These are phyloP conservation scores for Verasper variegatus DNA, from an alignment of 2,113 vertebrate genomes.

Conservation along the genomic window DNA sequence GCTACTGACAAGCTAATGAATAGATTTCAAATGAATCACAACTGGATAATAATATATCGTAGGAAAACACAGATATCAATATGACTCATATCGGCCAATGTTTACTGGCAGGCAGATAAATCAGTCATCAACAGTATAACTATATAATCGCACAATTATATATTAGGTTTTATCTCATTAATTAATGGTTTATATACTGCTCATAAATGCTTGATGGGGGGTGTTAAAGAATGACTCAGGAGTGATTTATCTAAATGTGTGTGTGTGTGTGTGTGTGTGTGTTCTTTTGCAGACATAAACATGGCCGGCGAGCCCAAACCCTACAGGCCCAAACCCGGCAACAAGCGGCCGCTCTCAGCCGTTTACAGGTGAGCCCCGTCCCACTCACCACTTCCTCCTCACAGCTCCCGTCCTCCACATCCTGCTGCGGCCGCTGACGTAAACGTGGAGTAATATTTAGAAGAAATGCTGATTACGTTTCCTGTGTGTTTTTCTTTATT, in stretches of 20 bases:
- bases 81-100: too few relatives aligned
- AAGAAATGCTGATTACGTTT: background rate
- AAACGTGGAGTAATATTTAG: slow-evolving; percentile 33
- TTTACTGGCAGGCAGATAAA: background rate
- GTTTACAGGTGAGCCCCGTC: slow-evolving; percentile 86
- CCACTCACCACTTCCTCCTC: slow-evolving; percentile 4
- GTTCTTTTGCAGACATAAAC: slow-evolving; percentile 90
- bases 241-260: background rate
- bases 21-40: too few relatives aligned
- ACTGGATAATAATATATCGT: too few relatives aligned
- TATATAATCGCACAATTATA: background rate
- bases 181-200: background rate
- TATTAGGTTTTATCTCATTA: background rate
- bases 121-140: background rate
- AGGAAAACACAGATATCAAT: too few relatives aligned
- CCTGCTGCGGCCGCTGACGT: slow-evolving; percentile 16
- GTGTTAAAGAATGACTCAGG: background rate
- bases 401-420: slow-evolving; percentile 2
- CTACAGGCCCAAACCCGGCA: slow-evolving; percentile 95
- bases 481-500: background rate
- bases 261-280: slow-evolving; percentile 35
- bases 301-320: slow-evolving; percentile 99
- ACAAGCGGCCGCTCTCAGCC: slow-evolving; percentile 93
- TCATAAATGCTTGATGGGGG: background rate
- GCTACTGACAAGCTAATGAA: too few relatives aligned